A percentile compares a stretch with the other conserved stretches of the same genome.
These are phyloP conservation scores for Fulica atra DNA, from an alignment of 2,113 vertebrate species.

Conservation along the genomic window DNA sequence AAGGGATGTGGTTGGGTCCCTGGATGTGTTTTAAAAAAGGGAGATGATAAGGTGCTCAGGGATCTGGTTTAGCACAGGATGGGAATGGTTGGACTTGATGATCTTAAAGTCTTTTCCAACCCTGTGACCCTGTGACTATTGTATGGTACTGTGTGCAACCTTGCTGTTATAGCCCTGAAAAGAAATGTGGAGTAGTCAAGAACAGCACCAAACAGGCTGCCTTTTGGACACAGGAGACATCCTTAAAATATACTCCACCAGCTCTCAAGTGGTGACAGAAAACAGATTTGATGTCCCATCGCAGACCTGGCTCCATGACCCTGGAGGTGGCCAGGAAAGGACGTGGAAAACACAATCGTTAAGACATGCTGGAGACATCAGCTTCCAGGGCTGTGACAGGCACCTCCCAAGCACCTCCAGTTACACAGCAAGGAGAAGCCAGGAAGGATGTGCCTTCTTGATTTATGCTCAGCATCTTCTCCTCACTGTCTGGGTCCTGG, in stretches of 20 bases:
- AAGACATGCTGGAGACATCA: neutral
- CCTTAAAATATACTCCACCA: slow-evolving; percentile 5
- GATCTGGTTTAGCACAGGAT: too few species aligned
- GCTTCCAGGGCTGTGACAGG: neutral
- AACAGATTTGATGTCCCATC: slow-evolving; percentile 31
- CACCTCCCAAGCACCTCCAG: neutral
- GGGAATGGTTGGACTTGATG: too few species aligned
- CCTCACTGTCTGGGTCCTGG: neutral
- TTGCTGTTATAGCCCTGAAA: neutral
- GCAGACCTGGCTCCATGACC: neutral
- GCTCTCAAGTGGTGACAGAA: neutral
- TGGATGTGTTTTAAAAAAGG: too few species aligned
- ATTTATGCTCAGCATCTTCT: neutral
- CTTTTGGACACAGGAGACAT: neutral
- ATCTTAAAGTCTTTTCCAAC: too few species aligned
- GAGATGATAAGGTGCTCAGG: too few species aligned
- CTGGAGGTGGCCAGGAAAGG: neutral
- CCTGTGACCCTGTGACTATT: neutral
- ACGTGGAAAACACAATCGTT: neutral
- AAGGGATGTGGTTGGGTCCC: too few species aligned
- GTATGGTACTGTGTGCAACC: neutral
- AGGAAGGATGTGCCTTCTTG: neutral
- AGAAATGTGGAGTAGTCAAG: neutral
- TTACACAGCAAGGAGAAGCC: neutral
- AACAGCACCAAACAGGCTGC: neutral